Evolutionary conservation across 2,113 vertebrate genomes (phyloP).

Genomic region (Corythornis madagascariensis): DNA sequence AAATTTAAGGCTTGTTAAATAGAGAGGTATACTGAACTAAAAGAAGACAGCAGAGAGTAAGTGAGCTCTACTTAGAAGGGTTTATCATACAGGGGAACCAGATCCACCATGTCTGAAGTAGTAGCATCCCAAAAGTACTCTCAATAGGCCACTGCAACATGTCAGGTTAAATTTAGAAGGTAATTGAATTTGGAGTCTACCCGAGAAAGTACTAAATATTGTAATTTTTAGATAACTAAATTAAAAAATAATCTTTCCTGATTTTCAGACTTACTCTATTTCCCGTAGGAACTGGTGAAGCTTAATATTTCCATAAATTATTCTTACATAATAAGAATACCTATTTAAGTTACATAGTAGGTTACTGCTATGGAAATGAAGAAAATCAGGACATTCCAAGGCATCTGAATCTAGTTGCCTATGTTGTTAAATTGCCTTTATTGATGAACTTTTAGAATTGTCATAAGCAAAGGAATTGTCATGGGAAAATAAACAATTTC

Average conservation of each 20-base stretch:
- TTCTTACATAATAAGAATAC: background rate
- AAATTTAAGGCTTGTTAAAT: background rate
- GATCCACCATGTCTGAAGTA: background rate
- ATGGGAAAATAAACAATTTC: background rate
- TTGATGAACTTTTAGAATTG: background rate
- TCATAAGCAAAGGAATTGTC: background rate
- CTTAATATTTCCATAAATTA: background rate
- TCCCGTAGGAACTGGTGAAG: background rate
- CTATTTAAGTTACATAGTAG: background rate
- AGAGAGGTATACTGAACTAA: background rate
- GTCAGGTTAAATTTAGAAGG: background rate
- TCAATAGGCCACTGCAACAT: background rate
- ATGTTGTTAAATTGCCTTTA: background rate
- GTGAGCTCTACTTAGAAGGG: background rate
- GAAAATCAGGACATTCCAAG: background rate
- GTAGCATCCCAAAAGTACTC: background rate
- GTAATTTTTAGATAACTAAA: background rate
- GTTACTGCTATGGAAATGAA: background rate
- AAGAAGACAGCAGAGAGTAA: background rate
- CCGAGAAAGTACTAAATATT: background rate
- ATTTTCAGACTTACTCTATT: background rate
- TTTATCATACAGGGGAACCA: background rate
- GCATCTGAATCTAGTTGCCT: background rate
- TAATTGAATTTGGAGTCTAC: background rate
- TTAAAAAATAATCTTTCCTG: background rate